Evolutionary conservation across 2,113 vertebrate genomes (phyloP).

Genomic region (Dipodomys merriami): DNA sequence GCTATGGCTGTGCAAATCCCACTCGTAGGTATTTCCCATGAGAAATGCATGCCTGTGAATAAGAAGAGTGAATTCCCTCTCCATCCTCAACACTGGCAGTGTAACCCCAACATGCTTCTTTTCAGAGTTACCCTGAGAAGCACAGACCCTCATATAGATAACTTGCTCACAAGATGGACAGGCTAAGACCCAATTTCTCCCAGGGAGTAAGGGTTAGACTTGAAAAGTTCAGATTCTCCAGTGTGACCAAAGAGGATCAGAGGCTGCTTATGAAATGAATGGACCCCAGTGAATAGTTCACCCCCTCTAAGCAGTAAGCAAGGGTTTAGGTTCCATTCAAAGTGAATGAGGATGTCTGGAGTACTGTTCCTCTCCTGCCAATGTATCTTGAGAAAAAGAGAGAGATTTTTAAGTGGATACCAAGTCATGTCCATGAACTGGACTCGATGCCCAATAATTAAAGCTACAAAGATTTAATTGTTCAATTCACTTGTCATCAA

Average conservation of each 20-base stretch:
- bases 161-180: not conserved
- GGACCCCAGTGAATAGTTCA: not conserved
- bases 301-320: not conserved
- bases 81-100: not conserved
- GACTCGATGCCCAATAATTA: not conserved
- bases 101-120: not conserved
- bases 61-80: not conserved
- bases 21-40: not conserved
- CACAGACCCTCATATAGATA: not conserved
- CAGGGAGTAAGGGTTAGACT: not conserved
- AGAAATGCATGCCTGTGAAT: not conserved
- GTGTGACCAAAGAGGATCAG: not conserved
- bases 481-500: slow-evolving; percentile 22
- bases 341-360: not conserved
- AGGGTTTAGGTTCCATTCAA: not conserved
- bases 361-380: not conserved
- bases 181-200: not conserved
- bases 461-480: not conserved
- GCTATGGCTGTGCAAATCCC: not conserved
- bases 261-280: not conserved
- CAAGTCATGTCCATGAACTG: not conserved
- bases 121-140: not conserved
- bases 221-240: not conserved
- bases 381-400: not conserved
- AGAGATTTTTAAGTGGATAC: not conserved